Conservation (phyloP, 1,140 invertebrate species). For the Ceratina australensis region DNA sequence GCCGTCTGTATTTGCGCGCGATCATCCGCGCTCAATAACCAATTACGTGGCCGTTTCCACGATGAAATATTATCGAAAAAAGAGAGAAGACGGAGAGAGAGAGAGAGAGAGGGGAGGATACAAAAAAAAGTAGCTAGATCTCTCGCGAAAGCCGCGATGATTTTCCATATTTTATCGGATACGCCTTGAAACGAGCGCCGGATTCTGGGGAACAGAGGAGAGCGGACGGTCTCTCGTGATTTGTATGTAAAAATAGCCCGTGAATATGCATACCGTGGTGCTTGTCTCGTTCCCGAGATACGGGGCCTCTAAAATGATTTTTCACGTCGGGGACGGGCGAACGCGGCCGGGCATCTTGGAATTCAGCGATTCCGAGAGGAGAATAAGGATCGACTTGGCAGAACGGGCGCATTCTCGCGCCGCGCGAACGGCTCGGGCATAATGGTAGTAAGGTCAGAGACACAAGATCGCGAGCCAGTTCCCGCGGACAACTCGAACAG, state of each 20-base stretch:
- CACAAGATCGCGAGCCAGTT: not conserved
- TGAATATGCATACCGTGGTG: slow-evolving; percentile 20
- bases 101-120: too few relatives aligned
- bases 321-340: not conserved
- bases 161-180: not conserved
- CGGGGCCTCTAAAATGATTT: slow-evolving; percentile 16
- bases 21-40: slow-evolving; percentile 7
- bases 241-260: not conserved
- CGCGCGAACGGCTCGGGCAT: not conserved
- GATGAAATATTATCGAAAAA: not conserved
- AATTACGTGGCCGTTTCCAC: not conserved
- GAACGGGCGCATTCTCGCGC: not conserved
- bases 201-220: not conserved
- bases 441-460: slow-evolving; percentile 1
- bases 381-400: slow-evolving; percentile 19
- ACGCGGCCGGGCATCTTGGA: not conserved
- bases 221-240: not conserved
- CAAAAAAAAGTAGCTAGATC: too few relatives aligned
- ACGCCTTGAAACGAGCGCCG: not conserved
- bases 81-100: too few relatives aligned
- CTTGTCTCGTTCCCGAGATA: not conserved
- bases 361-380: slow-evolving; percentile 9
- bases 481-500: not conserved
- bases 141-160: slow-evolving; percentile 2
- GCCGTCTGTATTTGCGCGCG: not conserved